These are phyloP conservation scores for Ditula angustiorana DNA, from an alignment of 2,888 invertebrate species.

Conservation along the genomic window DNA sequence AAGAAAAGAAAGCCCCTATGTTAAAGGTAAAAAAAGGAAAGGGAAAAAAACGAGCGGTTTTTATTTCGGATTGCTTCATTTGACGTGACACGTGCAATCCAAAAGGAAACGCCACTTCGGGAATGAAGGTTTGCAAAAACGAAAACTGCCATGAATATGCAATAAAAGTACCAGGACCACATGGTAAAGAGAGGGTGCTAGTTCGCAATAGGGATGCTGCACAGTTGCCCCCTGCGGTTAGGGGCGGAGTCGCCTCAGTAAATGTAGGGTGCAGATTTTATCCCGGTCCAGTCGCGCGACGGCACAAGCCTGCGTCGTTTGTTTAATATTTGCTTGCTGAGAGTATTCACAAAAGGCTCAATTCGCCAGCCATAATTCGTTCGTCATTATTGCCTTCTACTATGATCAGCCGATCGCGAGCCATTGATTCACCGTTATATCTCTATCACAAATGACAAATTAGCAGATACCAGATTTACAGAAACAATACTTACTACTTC, in stretches of 20 bases:
- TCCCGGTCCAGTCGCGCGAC: slow-evolving; percentile 47
- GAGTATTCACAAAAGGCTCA: slow-evolving; percentile 40
- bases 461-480: too few species aligned
- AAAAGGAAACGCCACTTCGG: slow-evolving; percentile 16
- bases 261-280: slow-evolving; percentile 58
- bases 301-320: slow-evolving; percentile 40
- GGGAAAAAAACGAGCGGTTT: neutral
- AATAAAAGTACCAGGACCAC: slow-evolving; percentile 80
- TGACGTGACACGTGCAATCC: neutral
- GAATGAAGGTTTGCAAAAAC: slow-evolving; percentile 67
- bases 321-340: slow-evolving; percentile 50
- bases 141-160: slow-evolving; percentile 75
- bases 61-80: neutral
- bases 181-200: slow-evolving; percentile 62
- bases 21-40: too few species aligned
- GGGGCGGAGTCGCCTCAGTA: slow-evolving; percentile 58
- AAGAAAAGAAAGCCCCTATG: too few species aligned
- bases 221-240: slow-evolving; percentile 67
- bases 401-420: neutral
- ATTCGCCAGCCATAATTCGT: slow-evolving; percentile 6
- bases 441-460: too few species aligned
- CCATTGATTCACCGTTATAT: too few species aligned
- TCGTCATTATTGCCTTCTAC: neutral
- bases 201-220: slow-evolving; percentile 80
- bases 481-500: too few species aligned